Evolutionary conservation across 2,888 invertebrate species (phyloP).

Genomic region (Athripsodes cinereus): DNA sequence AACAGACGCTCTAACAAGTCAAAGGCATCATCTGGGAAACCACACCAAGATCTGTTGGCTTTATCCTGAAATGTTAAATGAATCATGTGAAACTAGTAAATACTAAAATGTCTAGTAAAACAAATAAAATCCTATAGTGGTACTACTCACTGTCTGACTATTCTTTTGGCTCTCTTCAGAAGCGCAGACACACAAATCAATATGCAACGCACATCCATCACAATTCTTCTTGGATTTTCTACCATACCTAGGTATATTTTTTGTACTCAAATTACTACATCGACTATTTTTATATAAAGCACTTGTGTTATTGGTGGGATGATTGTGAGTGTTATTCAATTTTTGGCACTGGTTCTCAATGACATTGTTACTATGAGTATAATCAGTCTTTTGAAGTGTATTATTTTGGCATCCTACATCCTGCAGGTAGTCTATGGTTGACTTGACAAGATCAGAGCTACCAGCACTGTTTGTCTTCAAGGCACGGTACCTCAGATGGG

Average conservation of each 20-base stretch:
- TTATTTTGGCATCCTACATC: constrained; percentile 13
- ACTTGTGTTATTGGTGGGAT: not conserved
- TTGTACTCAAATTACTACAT: not conserved
- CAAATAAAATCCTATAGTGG: too few species aligned
- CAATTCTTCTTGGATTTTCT: not conserved
- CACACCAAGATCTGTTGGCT: constrained; percentile 30
- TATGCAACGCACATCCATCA: constrained; percentile 11
- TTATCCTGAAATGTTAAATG: constrained; percentile 23
- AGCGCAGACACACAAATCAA: constrained; percentile 18
- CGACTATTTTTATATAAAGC: not conserved
- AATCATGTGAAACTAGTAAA: not conserved
- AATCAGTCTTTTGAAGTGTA: not conserved
- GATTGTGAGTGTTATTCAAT: not conserved
- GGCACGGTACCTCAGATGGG: constrained; percentile 38
- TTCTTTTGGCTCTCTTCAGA: constrained; percentile 5
- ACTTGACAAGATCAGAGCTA: constrained; percentile 17
- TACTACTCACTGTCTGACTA: constrained; percentile 12
- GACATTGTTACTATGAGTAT: not conserved
- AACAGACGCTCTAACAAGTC: constrained; percentile 64
- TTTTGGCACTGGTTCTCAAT: not conserved
- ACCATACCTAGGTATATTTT: not conserved
- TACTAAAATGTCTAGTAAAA: not conserved
- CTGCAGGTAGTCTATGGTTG: constrained; percentile 11
- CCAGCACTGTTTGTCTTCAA: constrained; percentile 19
- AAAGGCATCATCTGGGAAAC: constrained; percentile 68